Evolutionary conservation across 2,113 vertebrate species (phyloP).

Genomic region (Scalopus aquaticus): DNA sequence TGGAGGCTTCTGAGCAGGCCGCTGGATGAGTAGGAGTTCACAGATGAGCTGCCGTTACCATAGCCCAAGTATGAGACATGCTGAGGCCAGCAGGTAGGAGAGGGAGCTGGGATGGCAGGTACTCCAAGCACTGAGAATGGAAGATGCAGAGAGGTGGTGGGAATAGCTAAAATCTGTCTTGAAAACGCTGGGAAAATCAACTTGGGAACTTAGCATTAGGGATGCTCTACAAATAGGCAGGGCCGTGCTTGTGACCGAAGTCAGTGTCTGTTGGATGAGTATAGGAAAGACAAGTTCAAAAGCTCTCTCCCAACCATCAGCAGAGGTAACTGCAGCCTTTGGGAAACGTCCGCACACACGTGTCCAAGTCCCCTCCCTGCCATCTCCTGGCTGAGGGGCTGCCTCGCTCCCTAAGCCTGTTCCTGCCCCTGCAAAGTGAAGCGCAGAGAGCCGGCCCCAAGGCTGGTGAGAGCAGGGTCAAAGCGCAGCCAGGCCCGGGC

Average conservation of each 20-base stretch:
- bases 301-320: background rate
- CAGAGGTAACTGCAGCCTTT: no score
- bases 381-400: background rate
- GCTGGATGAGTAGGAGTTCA: background rate
- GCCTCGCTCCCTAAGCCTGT: background rate
- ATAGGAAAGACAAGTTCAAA: background rate
- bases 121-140: background rate
- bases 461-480: background rate
- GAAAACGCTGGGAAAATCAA: background rate
- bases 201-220: background rate
- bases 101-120: background rate
- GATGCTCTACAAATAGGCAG: background rate
- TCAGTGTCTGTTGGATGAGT: background rate
- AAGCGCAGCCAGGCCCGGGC: background rate
- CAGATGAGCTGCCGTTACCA: background rate
- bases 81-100: background rate
- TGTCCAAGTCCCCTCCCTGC: background rate
- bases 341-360: background rate
- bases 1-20: background rate
- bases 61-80: background rate
- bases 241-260: background rate
- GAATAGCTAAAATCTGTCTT: background rate
- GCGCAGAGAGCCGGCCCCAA: background rate
- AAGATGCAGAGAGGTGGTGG: background rate
- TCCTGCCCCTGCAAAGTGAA: background rate